A percentile compares a stretch with the other conserved stretches of the same genome.
Evolutionary conservation across 2,113 vertebrate genomes (phyloP).

Genomic region (Misgurnus mizolepis): DNA sequence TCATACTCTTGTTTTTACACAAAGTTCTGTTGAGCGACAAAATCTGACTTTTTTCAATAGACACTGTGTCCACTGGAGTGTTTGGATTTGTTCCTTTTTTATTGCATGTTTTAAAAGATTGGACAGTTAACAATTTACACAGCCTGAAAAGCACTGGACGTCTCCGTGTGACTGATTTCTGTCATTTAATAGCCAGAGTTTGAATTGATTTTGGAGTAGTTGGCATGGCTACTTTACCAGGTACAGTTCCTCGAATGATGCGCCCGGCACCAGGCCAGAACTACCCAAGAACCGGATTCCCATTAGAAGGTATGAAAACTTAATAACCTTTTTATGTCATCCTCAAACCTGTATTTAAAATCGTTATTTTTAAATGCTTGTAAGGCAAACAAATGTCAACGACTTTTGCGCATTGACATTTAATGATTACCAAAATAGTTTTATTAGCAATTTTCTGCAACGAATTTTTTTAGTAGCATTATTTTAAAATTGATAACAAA

Average conservation of each 20-base stretch:
- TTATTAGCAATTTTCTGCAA: background rate
- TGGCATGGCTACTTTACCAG: slow-evolving; percentile 84
- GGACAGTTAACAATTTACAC: slow-evolving; percentile 44
- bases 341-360: background rate
- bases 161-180: slow-evolving; percentile 50
- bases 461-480: background rate
- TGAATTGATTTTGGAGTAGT: slow-evolving; percentile 60
- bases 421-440: background rate
- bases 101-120: slow-evolving; percentile 52
- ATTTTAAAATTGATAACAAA: background rate
- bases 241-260: slow-evolving; percentile 94
- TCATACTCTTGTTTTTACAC: slow-evolving; percentile 39
- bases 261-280: slow-evolving; percentile 94
- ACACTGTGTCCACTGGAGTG: slow-evolving; percentile 61
- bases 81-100: slow-evolving; percentile 67
- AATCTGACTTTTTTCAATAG: slow-evolving; percentile 44
- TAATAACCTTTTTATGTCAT: background rate
- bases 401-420: background rate
- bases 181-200: slow-evolving; percentile 42
- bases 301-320: slow-evolving; percentile 87
- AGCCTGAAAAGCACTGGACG: slow-evolving; percentile 61
- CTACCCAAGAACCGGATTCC: slow-evolving; percentile 93
- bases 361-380: background rate
- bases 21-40: slow-evolving; percentile 21
- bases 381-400: background rate